Base-by-base conservation (phyloP, 2,888 invertebrate genomes). In the Magallana nippona region DNA sequence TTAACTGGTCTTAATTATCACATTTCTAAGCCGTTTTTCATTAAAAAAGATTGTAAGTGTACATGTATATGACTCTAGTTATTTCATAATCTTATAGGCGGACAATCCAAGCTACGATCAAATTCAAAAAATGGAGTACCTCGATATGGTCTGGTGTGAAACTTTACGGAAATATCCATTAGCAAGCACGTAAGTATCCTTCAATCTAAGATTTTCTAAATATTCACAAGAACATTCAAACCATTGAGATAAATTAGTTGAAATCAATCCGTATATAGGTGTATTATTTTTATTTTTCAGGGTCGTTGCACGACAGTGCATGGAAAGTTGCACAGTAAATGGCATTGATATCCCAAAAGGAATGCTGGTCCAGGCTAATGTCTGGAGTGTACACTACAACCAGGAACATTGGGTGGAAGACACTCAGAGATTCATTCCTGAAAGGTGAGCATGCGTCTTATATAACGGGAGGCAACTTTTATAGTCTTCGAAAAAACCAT, bases 141-240 rank as follows among this genome's bases (percentile, higher is more conserved):
- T 95, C 58, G 94, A 95, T 82, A 93, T 94, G 92, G 94, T 95
- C 17, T 90, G 94, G 84, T 92, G 92, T 84, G 95, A 95, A 87
- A 93, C 94, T 2, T 89, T 95, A 10, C 84, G 95, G 78, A 92
- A 95, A 87, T 95, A 93, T 86, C 95, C 95, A 2, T 85, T 93
- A 17, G 93, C 92, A 13, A 91, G 91, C 89, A 90, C 88, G 93
- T 93, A 90, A 92, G 92, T 91, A 15, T 71, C 44, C 44, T 44
- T 44, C 44, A 44, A 44, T 44, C 27, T 27, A 27, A 27, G 27
- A 44, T 44, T 44, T 3, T 5, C 44, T 44, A 5, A 44, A 44
- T 44, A 44, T 44, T 8, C 44, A 44, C 44, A 44, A 44, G 44
- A 44, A 44, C 44, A 44, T 44, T 44, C 44, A 44, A 44, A 44